A percentile compares a stretch with the other conserved stretches of the same genome.
Conservation (phyloP, 1,140 invertebrate species). For the Zaprionus davidi region DNA sequence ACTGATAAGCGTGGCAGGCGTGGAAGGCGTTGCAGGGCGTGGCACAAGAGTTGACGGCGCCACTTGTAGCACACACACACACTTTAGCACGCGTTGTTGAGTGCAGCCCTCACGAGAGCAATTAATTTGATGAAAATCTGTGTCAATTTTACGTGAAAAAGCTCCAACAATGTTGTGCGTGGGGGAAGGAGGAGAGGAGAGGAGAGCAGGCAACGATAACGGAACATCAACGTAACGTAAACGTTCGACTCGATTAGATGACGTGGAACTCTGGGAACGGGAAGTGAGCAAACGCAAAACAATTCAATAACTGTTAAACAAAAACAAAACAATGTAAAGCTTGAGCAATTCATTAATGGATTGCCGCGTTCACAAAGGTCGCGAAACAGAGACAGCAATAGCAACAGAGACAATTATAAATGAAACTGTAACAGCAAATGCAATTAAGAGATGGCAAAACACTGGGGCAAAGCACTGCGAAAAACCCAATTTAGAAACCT, state of each 20-base stretch:
- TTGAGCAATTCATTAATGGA: slow-evolving; percentile 71
- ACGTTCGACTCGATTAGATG: slow-evolving; percentile 36
- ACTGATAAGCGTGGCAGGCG: slow-evolving; percentile 62
- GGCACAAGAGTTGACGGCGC: slow-evolving; percentile 47
- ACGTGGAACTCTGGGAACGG: not conserved
- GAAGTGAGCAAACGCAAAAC: not conserved
- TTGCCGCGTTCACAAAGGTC: slow-evolving; percentile 60
- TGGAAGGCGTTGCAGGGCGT: slow-evolving; percentile 27
- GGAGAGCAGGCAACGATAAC: slow-evolving; percentile 27
- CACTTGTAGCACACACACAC: slow-evolving; percentile 65
- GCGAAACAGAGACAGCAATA: slow-evolving; percentile 23
- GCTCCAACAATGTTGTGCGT: not conserved
- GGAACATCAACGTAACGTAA: slow-evolving; percentile 41
- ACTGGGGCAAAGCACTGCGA: slow-evolving; percentile 44
- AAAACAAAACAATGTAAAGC: slow-evolving; percentile 18
- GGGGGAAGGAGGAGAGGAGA: not conserved
- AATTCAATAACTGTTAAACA: slow-evolving; percentile 26
- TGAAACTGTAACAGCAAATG: slow-evolving; percentile 72
- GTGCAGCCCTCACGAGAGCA: slow-evolving; percentile 57
- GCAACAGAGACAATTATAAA: slow-evolving; percentile 53
- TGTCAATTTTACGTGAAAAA: slow-evolving; percentile 66
- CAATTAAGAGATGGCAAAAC: slow-evolving; percentile 66
- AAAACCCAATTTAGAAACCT: slow-evolving; percentile 60
- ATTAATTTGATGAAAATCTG: slow-evolving; percentile 79
- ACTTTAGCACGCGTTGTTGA: slow-evolving; percentile 76